Evolutionary conservation across 2,113 vertebrate genomes (phyloP).

Genomic region (Bucco capensis): DNA sequence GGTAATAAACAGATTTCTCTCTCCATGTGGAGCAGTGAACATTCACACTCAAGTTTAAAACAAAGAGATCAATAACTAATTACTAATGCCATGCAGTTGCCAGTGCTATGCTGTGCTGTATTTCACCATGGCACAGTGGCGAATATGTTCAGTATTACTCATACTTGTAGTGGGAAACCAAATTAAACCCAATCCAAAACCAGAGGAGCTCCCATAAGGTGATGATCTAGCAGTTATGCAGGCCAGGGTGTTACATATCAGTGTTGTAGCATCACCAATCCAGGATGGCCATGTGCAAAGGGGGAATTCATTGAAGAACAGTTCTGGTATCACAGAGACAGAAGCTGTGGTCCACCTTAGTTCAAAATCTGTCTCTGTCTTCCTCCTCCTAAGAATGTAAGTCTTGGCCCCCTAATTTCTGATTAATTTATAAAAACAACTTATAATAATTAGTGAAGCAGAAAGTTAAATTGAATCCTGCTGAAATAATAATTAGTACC

Average conservation of each 20-base stretch:
- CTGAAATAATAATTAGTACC: not conserved
- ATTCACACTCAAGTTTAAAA: not conserved
- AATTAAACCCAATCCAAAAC: not conserved
- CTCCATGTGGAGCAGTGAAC: not conserved
- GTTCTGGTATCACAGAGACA: not conserved
- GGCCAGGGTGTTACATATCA: not conserved
- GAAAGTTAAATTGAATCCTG: not conserved
- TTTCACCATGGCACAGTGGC: not conserved
- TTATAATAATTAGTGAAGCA: not conserved
- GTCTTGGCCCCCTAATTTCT: not conserved
- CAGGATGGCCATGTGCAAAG: not conserved
- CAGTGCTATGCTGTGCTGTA: not conserved
- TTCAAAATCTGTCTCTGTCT: not conserved
- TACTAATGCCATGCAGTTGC: not conserved
- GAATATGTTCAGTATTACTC: not conserved
- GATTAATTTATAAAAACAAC: not conserved
- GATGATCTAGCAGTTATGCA: not conserved
- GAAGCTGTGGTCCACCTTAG: not conserved
- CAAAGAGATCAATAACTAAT: not conserved
- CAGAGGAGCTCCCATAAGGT: not conserved
- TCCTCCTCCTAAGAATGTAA: not conserved
- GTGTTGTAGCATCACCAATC: not conserved
- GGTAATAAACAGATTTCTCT: not conserved
- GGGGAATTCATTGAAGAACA: not conserved
- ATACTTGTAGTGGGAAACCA: not conserved